These are phyloP conservation scores for Orientallactaga sibirica DNA, from an alignment of 2,797 vertebrate species.

Conservation along the genomic window DNA sequence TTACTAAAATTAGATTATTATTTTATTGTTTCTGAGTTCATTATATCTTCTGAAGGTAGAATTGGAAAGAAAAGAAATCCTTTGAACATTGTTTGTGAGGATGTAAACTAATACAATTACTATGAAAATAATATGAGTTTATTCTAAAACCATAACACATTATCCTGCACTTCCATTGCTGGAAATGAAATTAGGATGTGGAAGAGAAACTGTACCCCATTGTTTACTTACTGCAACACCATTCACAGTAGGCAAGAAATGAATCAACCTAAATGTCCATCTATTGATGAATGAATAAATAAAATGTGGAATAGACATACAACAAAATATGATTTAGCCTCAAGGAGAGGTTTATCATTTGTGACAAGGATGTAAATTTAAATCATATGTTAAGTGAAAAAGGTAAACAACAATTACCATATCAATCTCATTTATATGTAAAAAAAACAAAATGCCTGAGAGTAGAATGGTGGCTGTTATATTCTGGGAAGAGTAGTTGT, in stretches of 20 bases:
- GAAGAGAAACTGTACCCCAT: not conserved
- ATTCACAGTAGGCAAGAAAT: not conserved
- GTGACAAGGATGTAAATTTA: not conserved
- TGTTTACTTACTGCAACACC: not conserved
- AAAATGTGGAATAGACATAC: not conserved
- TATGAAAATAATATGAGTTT: no score
- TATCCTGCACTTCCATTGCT: not conserved
- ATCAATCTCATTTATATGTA: no score
- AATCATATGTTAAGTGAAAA: not conserved
- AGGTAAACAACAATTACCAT: not conserved
- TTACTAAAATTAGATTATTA: not conserved
- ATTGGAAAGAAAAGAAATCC: not conserved
- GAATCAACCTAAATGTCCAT: not conserved
- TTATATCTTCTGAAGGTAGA: not conserved
- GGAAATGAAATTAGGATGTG: not conserved
- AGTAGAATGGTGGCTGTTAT: not conserved
- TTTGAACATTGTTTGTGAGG: no score
- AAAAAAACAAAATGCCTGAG: not conserved
- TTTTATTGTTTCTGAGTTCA: not conserved
- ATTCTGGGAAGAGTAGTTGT: no score
- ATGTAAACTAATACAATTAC: no score
- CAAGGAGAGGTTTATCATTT: not conserved
- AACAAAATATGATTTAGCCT: not conserved
- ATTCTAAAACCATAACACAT: not conserved
- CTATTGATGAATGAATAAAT: no score